phyloP scores from a whole-genome alignment of 2,888 invertebrate species.

The Aplocera efformata region DNA sequence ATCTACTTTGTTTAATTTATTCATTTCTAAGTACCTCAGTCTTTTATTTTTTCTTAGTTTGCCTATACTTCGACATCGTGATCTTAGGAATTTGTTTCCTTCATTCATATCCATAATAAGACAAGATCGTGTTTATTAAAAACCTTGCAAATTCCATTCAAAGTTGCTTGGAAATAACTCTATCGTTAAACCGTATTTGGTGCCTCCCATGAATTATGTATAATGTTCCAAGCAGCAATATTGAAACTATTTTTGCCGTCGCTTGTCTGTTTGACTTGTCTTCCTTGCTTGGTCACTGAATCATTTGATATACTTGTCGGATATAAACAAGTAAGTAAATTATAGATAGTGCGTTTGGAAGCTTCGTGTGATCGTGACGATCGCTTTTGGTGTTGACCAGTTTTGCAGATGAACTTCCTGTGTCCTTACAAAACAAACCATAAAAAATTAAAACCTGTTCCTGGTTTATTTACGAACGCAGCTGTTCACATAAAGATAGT shows the following conservation, averaged over 20 bases:
- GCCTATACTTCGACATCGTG: conserved; percentile 30
- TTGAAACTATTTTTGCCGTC: conserved; percentile 46
- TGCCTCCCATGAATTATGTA: conserved; percentile 53
- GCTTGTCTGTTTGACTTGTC: conserved; percentile 38
- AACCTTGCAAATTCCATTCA: conserved; percentile 49
- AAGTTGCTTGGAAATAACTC: conserved; percentile 44
- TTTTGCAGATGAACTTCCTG: conserved; percentile 22
- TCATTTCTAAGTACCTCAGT: no score
- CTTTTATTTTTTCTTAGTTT: conserved; percentile 14
- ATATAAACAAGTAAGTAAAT: conserved; percentile 32
- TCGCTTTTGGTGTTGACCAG: conserved; percentile 6
- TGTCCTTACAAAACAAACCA: conserved; percentile 11
- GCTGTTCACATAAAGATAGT: conserved; percentile 20
- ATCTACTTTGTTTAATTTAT: no score
- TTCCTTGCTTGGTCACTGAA: conserved; percentile 56
- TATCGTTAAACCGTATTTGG: conserved; percentile 53
- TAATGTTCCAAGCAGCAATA: conserved; percentile 40
- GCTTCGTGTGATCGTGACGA: conserved; percentile 21
- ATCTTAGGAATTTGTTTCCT: conserved; percentile 54
- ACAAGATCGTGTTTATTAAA: conserved; percentile 40
- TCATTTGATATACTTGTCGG: conserved; percentile 49
- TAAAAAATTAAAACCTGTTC: conserved; percentile 11
- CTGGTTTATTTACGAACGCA: conserved; percentile 15
- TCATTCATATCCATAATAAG: conserved; percentile 48
- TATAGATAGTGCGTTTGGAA: conserved; percentile 22